Evolutionary conservation across 2,797 vertebrate species (phyloP), one percentile per base, ranked within the genome.

Genomic region (Aulostomus chinensis): DNA sequence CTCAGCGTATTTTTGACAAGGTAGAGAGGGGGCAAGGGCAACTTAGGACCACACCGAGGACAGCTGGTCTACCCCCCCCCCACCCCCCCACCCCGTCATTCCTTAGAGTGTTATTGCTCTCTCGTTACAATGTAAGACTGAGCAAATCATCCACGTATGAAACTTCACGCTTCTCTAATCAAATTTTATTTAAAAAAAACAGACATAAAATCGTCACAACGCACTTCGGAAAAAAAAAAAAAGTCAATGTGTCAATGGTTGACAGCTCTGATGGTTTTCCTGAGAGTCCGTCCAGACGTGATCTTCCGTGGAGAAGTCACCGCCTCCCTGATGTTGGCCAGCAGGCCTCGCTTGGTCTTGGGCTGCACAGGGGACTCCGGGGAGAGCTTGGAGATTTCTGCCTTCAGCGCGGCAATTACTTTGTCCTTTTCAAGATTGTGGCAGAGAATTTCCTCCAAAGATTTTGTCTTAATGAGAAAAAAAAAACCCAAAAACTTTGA

Each of bases 241-340:
- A n/a, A n/a, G n/a, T n/a, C n/a, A n/a, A n/a, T n/a, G n/a, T n/a
- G 15, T 87, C 18, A 84, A 1, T 10, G 64, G 7, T 34, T 45
- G 2, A 60, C 24, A 4, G 65, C 81, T 16, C 34, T 79, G 0
- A 72, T 60, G 0, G 66, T 22, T 58, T 88, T 94, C 25, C 81
- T 83, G 11, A 87, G 71, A 0, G 61, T 67, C 58, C 89, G 90
- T 9, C 68, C 56, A 0, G 84, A 53, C 0, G 73, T 9, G 0
- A 47, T 40, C 37, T 72, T 78, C 35, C 88, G 76, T 13, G 89
- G 89, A 2, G 90, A 87, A 0, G 85, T 83, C 47, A 93, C 91
- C 0, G 89, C 88, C 26, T 93, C 89, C 70, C 80, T 94, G 51
- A 96, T 81, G 77, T 93, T 94, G 32, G 93, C 88, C 16, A 96